Evolutionary conservation across 2,797 vertebrate genomes (phyloP).

Genomic region (Poeciliopsis presidionis): DNA sequence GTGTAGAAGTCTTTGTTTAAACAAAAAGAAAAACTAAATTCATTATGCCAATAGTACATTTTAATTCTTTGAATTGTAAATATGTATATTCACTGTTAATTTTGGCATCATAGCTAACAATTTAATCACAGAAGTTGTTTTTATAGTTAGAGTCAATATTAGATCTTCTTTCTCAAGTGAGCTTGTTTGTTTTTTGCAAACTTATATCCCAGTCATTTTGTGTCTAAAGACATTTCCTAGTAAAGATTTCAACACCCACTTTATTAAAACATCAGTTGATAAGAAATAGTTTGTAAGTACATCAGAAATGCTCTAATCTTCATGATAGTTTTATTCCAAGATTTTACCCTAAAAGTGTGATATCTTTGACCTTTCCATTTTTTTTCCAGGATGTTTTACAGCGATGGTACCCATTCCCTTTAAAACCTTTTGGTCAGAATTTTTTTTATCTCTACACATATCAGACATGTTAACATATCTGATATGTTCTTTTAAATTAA

Average conservation of each 20-base stretch:
- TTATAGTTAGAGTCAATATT: not conserved
- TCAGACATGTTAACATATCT: not conserved
- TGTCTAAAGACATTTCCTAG: not conserved
- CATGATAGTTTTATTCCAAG: not conserved
- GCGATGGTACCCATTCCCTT: not conserved
- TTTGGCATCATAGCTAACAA: not conserved
- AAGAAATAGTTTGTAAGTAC: not conserved
- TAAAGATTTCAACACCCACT: not conserved
- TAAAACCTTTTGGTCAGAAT: not conserved
- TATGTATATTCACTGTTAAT: not conserved
- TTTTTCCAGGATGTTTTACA: not conserved
- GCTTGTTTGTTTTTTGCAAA: not conserved
- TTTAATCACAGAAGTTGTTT: not conserved
- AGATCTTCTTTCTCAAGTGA: not conserved
- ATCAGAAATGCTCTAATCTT: not conserved
- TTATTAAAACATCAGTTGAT: not conserved
- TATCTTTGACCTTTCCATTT: not conserved
- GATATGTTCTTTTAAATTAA: not conserved
- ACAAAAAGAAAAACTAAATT: not conserved
- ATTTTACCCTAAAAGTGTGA: not conserved
- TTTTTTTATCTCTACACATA: not conserved
- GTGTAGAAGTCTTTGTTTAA: slow-evolving; percentile 12
- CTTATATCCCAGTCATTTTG: not conserved
- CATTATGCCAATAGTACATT: not conserved
- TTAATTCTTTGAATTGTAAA: not conserved